Evolutionary conservation across 2,888 invertebrate genomes (phyloP).

Genomic region (Meganola albula): DNA sequence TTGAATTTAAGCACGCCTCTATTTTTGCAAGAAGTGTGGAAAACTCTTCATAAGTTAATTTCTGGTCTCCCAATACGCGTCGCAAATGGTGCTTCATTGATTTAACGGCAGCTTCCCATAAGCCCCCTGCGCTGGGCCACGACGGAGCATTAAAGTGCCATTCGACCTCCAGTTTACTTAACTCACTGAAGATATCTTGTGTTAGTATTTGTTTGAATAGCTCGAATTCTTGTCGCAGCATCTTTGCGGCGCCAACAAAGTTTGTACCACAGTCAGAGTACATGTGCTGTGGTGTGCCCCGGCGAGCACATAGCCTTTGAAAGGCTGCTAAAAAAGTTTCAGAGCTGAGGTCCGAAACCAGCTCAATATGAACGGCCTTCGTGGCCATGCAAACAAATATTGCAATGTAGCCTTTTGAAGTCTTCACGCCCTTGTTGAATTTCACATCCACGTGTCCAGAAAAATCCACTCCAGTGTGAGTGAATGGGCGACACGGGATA

Average conservation of each 20-base stretch:
- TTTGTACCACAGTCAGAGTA: conserved; percentile 13
- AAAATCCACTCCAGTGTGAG: conserved; percentile 6
- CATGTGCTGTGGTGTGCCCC: conserved; percentile 10
- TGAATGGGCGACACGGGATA: not conserved
- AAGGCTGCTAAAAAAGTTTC: conserved; percentile 8
- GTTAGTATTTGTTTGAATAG: not conserved
- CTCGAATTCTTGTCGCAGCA: not conserved
- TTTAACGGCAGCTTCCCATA: conserved; percentile 1
- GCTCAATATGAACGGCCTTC: conserved; percentile 16
- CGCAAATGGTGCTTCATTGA: conserved; percentile 1
- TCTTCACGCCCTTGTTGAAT: not conserved
- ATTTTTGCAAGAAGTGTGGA: conserved; percentile 4
- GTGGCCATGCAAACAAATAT: conserved; percentile 15
- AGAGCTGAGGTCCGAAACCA: conserved; percentile 11
- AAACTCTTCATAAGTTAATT: conserved; percentile 4
- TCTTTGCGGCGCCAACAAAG: conserved; percentile 1
- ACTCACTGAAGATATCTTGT: not conserved
- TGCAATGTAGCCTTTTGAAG: conserved; percentile 5
- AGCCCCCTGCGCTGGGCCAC: not conserved
- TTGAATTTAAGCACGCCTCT: conserved; percentile 11
- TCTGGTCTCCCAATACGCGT: conserved; percentile 1
- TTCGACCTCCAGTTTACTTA: not conserved
- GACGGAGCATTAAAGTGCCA: not conserved
- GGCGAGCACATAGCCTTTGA: conserved; percentile 9
- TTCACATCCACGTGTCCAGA: conserved; percentile 1